Conservation (phyloP, 2,113 vertebrate genomes). For the Ceyx margarethae region DNA sequence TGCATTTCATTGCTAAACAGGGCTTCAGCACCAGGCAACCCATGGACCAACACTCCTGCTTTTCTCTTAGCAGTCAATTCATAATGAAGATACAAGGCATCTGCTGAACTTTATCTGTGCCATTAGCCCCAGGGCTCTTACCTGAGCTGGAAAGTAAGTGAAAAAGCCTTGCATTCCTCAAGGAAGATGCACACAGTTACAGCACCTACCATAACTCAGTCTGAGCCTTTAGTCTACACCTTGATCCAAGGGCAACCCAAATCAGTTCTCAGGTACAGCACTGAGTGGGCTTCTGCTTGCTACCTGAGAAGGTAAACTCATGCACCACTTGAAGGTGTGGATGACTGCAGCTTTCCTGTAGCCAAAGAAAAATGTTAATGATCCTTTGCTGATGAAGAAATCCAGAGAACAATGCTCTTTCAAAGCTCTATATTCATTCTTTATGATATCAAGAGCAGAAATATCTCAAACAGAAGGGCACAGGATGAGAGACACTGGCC, state of each 20-base stretch:
- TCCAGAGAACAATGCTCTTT: not conserved
- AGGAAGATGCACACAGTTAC: not conserved
- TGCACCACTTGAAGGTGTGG: not conserved
- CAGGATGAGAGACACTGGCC: not conserved
- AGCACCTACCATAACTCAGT: not conserved
- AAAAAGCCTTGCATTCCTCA: not conserved
- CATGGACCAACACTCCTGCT: not conserved
- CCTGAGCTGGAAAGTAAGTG: not conserved
- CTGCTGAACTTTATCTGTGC: not conserved
- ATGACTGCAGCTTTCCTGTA: not conserved
- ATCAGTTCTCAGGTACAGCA: not conserved
- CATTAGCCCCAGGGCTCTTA: not conserved
- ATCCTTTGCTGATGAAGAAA: not conserved
- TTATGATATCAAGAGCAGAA: not conserved
- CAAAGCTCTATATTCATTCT: not conserved
- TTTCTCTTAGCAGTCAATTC: not conserved
- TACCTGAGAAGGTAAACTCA: not conserved
- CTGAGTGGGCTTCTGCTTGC: not conserved
- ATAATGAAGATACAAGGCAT: not conserved
- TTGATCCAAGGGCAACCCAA: not conserved
- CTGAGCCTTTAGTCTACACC: slow-evolving; percentile 15
- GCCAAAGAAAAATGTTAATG: not conserved
- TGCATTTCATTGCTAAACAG: not conserved
- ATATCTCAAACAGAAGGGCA: not conserved
- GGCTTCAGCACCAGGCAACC: not conserved